Conservation (phyloP, 2,888 invertebrate species). For the Sclerodermus sp. region DNA sequence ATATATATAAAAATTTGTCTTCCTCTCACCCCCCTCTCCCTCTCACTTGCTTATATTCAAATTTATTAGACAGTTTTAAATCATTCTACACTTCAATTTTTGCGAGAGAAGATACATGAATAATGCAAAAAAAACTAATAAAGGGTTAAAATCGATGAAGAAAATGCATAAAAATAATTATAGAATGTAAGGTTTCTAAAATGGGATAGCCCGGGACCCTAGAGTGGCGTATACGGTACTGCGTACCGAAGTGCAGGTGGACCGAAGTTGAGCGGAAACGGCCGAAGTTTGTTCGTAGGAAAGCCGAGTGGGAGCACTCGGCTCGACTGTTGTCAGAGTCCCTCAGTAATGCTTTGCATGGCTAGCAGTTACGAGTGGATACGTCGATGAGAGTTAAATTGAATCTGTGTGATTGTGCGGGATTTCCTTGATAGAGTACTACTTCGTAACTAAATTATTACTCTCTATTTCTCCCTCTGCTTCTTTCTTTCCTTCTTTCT, state of each 20-base stretch:
- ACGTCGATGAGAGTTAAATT: conserved; percentile 44
- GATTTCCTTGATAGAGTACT: conserved; percentile 20
- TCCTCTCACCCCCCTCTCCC: no score
- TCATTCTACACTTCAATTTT: no score
- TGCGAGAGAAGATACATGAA: no score
- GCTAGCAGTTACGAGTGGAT: conserved; percentile 44
- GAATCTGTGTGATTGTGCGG: conserved; percentile 46
- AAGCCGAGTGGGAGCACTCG: conserved; percentile 43
- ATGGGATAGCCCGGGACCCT: neutral
- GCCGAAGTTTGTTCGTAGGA: conserved; percentile 52
- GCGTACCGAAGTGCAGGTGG: conserved; percentile 62
- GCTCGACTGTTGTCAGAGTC: conserved; percentile 52
- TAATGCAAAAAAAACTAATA: no score
- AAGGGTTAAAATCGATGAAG: no score
- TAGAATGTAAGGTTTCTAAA: neutral
- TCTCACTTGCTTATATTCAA: no score
- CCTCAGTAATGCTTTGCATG: conserved; percentile 57
- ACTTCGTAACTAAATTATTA: no score
- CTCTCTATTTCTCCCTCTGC: no score
- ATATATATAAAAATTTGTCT: neutral
- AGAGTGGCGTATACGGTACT: conserved; percentile 19
- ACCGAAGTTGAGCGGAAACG: conserved; percentile 55
- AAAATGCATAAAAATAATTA: neutral
- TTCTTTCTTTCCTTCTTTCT: no score
- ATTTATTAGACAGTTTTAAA: no score